phyloP scores from a whole-genome alignment of 2,888 invertebrate species.

The Drosophila prolongata region DNA sequence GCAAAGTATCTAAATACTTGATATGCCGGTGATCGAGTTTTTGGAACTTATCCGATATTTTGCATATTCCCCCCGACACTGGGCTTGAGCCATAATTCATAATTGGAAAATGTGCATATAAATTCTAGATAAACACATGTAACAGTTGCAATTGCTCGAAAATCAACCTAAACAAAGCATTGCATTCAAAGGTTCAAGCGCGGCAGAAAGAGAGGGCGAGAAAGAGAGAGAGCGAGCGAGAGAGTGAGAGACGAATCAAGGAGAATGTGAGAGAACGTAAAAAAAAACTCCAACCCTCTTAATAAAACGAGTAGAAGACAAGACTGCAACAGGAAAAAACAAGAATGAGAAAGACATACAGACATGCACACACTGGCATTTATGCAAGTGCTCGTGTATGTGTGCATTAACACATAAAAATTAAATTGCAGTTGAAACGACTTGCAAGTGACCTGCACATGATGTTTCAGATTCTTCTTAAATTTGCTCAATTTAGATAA shows the following conservation, averaged over 20 bases:
- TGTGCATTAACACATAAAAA: conserved; percentile 37
- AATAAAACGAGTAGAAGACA: conserved; percentile 73
- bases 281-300: conserved; percentile 73
- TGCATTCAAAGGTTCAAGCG: conserved; percentile 64
- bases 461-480: no score
- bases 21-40: conserved; percentile 44
- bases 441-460: conserved; percentile 11
- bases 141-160: conserved; percentile 65
- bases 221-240: conserved; percentile 7
- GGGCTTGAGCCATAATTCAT: conserved; percentile 31
- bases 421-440: conserved; percentile 16
- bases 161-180: conserved; percentile 72
- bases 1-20: conserved; percentile 6
- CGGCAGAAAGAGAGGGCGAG: conserved; percentile 24
- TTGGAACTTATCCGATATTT: conserved; percentile 7
- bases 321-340: conserved; percentile 61
- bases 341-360: conserved; percentile 54
- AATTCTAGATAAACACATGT: conserved; percentile 72
- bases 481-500: no score
- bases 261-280: conserved; percentile 64
- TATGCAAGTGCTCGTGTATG: conserved; percentile 35
- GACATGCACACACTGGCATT: conserved; percentile 48
- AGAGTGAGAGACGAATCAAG: conserved; percentile 37
- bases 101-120: conserved; percentile 71
- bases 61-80: background rate